Base-by-base conservation (phyloP, 2,113 vertebrate species). In the Gambusia affinis region DNA sequence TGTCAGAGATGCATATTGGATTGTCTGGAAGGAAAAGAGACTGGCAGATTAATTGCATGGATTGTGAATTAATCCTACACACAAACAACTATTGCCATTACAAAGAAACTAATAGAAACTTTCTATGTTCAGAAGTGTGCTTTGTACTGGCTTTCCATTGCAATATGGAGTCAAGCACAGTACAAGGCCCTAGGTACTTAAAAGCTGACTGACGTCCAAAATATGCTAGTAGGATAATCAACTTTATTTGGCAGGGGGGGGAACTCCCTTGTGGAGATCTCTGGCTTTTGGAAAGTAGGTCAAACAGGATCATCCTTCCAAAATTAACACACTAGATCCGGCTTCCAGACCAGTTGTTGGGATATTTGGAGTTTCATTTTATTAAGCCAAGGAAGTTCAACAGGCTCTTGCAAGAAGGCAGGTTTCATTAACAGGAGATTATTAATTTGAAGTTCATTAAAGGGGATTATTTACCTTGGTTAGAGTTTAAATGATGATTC, bases 241-340 rank as follows among this genome's bases (percentile, higher is more conserved):
- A 4, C 65, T 70, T 76, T 70, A 75, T 78, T 81, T 63, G 30
- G 8, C 24, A 7, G 30, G 42, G 78, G 78, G 30, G 22, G 78
- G 27, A 73, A 68, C 3, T 60, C 63, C 60, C 72, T 17, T 4
- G n/a, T 84, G 62, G 31, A 80, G 67, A 79, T 73, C 1, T 8
- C 60, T 75, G 39, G 12, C 72, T 73, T 86, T 81, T 82, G 44
- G 78, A 85, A 86, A 82, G 75, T 67, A 31, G 42, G 82, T 90
- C 63, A 89, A 82, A 80, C 15, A n/a, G 39, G 22, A 86, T 60
- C 64, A 47, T 70, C 72, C 27, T 51, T 88, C 85, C 86, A 90
- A 90, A 81, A 82, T 89, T 1, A 90, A 83, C 82, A 88, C 67
- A 84, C 2, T 42, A 31, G 69, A 72, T 67, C 68, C 30, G 19